Base-by-base conservation (phyloP, 2,113 vertebrate genomes). In the Thymallus thymallus region DNA sequence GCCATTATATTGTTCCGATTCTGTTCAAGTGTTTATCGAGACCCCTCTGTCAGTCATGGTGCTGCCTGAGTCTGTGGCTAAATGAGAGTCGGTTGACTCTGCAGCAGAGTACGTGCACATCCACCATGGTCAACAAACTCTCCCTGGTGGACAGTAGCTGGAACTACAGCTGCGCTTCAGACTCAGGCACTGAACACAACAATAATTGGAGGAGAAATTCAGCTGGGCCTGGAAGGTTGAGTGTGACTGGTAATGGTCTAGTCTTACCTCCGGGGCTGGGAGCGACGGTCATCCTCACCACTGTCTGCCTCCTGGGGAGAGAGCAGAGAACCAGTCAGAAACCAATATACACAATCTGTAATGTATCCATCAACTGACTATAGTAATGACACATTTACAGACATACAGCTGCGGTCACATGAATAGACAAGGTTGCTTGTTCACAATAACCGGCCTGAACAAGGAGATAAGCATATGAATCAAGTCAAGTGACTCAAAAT, bases 231-330 rank as follows among this genome's bases (percentile, higher is more conserved):
- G 14, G 48, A 18, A 51, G 48, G 48, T 16, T 51, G 48, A 13
- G 16, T 1, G 51, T 18, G 13, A 55, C 16, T 70, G 13, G 73
- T 71, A 51, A 76, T 77, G 68, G 56, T 80, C 84, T 60, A 78
- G 67, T 84, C 92, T 89, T 92, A 99, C 97, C 97, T 98, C 81
- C 95, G 92, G 83, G 94, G 94, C 84, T 98, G 96, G 77, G 94
- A 96, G 77, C 94, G 94, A 71, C 94, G 94, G 80, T 98, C 96
- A 77, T 99, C 97, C 69, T 99, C 96, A 73, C 94, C 95, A 24
- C 97, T 98, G 86, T 96, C 96, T 64, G 94, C 95, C 88, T 99
- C 97, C 97, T 98, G 1, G 26, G 26, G 55, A 61, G n/a, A 22
- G 18, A 68, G 51, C 35, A 26, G 10, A 12, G 61, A 5, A 35